A percentile compares a stretch with the other conserved stretches of the same genome.
These are phyloP conservation scores for Byasa hedistus DNA, from an alignment of 2,888 invertebrate species.

Conservation along the genomic window DNA sequence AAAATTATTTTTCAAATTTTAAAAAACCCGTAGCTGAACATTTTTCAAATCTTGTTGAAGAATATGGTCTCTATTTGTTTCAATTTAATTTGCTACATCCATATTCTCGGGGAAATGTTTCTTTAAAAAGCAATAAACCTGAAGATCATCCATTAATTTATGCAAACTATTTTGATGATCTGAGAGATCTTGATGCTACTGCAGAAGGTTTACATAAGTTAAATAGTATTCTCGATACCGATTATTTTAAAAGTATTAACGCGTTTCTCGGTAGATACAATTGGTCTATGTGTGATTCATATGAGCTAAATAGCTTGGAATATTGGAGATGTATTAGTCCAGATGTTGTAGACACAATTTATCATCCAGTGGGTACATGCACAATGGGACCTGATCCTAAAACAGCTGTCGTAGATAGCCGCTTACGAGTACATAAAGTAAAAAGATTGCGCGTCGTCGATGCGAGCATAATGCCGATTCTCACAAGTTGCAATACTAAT, in stretches of 20 bases:
- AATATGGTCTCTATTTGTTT: slow-evolving; percentile 52
- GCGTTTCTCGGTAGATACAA: slow-evolving; percentile 47
- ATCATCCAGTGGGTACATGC: slow-evolving; percentile 84
- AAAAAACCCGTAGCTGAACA: slow-evolving; percentile 44
- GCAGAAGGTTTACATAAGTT: slow-evolving; percentile 51
- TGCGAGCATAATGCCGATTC: slow-evolving; percentile 88
- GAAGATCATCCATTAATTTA: slow-evolving; percentile 80
- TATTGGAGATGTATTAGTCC: slow-evolving; percentile 62
- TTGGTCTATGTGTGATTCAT: slow-evolving; percentile 47
- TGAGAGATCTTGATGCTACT: slow-evolving; percentile 67
- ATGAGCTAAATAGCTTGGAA: slow-evolving; percentile 42
- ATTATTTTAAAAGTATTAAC: slow-evolving; percentile 48
- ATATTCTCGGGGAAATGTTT: slow-evolving; percentile 76
- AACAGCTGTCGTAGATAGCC: slow-evolving; percentile 68
- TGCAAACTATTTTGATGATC: slow-evolving; percentile 81
- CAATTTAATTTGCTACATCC: slow-evolving; percentile 67
- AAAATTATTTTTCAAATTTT: slow-evolving; percentile 43
- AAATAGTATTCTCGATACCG: slow-evolving; percentile 46
- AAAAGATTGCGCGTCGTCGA: slow-evolving; percentile 84
- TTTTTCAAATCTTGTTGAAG: slow-evolving; percentile 44
- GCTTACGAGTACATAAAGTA: slow-evolving; percentile 82
- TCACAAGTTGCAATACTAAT: slow-evolving; percentile 88
- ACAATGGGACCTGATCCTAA: slow-evolving; percentile 76
- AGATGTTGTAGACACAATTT: slow-evolving; percentile 76
- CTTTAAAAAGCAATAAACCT: slow-evolving; percentile 78